A percentile compares a stretch with the other conserved stretches of the same genome.
These are phyloP conservation scores for Neoniphon sammara DNA, from an alignment of 2,797 vertebrate genomes.

Conservation along the genomic window DNA sequence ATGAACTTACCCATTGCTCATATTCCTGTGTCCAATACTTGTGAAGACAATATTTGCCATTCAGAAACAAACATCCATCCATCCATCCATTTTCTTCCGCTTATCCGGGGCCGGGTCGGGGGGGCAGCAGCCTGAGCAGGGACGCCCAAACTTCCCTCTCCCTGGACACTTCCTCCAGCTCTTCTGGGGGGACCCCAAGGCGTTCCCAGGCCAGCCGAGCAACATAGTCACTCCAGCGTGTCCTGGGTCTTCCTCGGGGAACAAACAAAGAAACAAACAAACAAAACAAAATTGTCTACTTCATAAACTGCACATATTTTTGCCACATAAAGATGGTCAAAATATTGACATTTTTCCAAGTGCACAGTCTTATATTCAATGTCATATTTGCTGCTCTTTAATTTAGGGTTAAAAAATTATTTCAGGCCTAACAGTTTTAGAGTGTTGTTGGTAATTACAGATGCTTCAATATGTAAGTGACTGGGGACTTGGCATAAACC, in stretches of 20 bases:
- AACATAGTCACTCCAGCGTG: too few species aligned
- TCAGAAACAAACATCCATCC: too few species aligned
- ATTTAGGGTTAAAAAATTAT: conserved; percentile 6
- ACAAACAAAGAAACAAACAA: too few species aligned
- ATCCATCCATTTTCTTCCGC: too few species aligned
- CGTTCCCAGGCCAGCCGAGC: too few species aligned
- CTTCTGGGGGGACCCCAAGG: too few species aligned
- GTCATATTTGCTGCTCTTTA: neutral
- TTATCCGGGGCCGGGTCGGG: too few species aligned
- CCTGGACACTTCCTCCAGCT: too few species aligned
- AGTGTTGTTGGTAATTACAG: neutral
- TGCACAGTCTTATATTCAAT: neutral
- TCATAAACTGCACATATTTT: neutral
- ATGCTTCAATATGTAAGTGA: conserved; percentile 9
- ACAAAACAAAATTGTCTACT: neutral
- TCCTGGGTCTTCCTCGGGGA: too few species aligned
- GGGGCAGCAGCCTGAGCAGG: too few species aligned
- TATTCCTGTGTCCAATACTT: neutral
- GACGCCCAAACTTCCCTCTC: too few species aligned
- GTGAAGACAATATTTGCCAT: neutral
- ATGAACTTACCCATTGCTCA: too few species aligned
- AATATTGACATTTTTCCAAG: neutral
- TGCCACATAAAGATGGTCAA: neutral
- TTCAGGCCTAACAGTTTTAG: conserved; percentile 1
- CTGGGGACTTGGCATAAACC: conserved; percentile 4